A percentile compares a stretch with the other conserved stretches of the same genome.
Evolutionary conservation across 2,113 vertebrate species (phyloP).

Genomic region (Paramormyrops kingsleyae): DNA sequence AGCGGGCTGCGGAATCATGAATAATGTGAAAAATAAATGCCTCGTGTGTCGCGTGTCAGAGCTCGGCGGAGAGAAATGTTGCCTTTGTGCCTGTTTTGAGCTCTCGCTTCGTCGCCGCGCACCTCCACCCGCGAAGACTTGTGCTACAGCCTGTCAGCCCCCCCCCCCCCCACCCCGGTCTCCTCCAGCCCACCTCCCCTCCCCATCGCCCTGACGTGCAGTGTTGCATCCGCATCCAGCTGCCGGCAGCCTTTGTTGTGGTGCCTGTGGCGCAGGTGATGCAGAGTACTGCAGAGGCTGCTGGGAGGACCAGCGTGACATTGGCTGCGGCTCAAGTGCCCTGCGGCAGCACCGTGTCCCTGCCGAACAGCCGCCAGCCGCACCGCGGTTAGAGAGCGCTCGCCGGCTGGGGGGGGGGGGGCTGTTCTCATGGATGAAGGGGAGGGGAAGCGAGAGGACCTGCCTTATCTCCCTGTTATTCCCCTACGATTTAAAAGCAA

Average conservation of each 20-base stretch:
- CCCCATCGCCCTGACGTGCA: neutral
- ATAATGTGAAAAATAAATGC: conserved; percentile 57
- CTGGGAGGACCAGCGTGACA: conserved; percentile 3
- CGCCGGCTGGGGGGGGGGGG: neutral
- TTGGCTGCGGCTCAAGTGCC: conserved; percentile 5
- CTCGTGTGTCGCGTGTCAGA: conserved; percentile 32
- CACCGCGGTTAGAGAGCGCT: neutral
- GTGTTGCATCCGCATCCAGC: neutral
- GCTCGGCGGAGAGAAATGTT: conserved; percentile 35
- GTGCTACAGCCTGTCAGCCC: neutral
- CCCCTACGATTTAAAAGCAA: neutral
- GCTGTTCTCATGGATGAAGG: neutral
- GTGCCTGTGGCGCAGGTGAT: neutral
- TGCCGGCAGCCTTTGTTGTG: neutral
- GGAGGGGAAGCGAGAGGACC: neutral
- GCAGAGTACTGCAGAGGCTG: conserved; percentile 12
- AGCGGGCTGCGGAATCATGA: conserved; percentile 39
- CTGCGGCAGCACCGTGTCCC: neutral
- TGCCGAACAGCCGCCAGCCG: neutral
- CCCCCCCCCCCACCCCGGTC: neutral
- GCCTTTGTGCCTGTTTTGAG: conserved; percentile 2
- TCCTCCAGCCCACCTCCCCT: neutral
- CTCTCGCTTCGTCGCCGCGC: neutral
- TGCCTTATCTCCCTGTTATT: neutral
- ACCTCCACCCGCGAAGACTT: neutral